Evolutionary conservation across 2,888 invertebrate genomes (phyloP), one percentile per base, ranked within the genome.

Genomic region (Tipula vernalis): DNA sequence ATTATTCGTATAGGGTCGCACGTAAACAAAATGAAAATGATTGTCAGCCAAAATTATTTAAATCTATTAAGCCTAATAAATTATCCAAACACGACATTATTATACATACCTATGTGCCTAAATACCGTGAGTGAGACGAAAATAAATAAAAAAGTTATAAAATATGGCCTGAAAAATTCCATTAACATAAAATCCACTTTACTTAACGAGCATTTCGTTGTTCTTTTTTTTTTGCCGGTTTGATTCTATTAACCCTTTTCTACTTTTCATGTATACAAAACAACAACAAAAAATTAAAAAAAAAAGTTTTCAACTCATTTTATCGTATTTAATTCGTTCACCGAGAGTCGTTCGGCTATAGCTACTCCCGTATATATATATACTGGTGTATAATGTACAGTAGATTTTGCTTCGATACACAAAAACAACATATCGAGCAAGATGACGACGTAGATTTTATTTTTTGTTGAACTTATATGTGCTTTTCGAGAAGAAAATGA

Each of bases 181-280:
- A 71, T 71, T 71, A 71, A 71, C 71, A 71, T 71, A 71, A 71
- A 71, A 71, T 71, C 71, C 71, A 71, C 71, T 71, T 71, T 71
- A 71, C 71, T 71, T 71, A 71, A 71, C 71, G 71, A 71, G 71
- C 71, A 71, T 71, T 71, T 71, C 71, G 71, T 28, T 71, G 71
- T 71, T 18, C 71, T 71, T 71, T 71, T 44, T 51, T 71, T 71
- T 71, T 71, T 71, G 71, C 13, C 5, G 71, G 71, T 28, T 71
- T 71, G 71, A 71, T 71, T 71, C 71, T 71, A 71, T 71, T 71
- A 71, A 71, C 71, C 71, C 71, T 71, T 71, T 71, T 71, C 28
- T 71, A 71, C 51, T 28, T 71, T 71, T 71, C 71, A 28, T 57
- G 51, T 57, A 15, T 15, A 51, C 47, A 28, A 28, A 28, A 28